Evolutionary conservation across 2,797 vertebrate genomes (phyloP).

Genomic region (Psittacula echo): DNA sequence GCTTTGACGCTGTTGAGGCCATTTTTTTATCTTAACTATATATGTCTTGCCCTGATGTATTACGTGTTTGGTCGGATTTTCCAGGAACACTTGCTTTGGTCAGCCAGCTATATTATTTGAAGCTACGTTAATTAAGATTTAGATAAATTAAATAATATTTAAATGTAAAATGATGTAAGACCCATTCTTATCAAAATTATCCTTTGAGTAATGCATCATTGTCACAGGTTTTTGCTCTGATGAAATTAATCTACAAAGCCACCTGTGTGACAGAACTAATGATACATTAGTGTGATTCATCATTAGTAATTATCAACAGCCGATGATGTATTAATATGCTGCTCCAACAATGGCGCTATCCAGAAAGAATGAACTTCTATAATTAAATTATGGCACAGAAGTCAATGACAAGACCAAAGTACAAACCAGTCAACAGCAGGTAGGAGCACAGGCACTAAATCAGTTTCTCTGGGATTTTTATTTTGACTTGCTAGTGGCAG

Average conservation of each 20-base stretch:
- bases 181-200: constrained; percentile 61
- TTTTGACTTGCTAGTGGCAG: background rate
- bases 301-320: constrained; percentile 70
- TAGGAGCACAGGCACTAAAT: background rate
- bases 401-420: background rate
- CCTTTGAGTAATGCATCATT: constrained; percentile 59
- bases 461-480: background rate
- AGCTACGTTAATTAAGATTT: background rate
- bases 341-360: constrained; percentile 48
- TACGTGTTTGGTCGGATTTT: background rate
- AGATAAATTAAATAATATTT: constrained; percentile 33
- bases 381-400: constrained; percentile 57
- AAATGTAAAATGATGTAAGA: constrained; percentile 35
- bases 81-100: background rate
- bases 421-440: constrained; percentile 29
- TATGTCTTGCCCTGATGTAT: background rate
- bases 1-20: background rate
- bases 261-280: constrained; percentile 74
- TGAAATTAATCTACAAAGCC: constrained; percentile 76
- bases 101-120: background rate
- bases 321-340: constrained; percentile 70
- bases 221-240: constrained; percentile 53
- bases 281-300: constrained; percentile 75
- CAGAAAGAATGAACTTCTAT: constrained; percentile 51
- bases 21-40: background rate